Evolutionary conservation across 1,140 invertebrate genomes (phyloP), one percentile per base, ranked within the genome.

Genomic region (Camponotus pennsylvanicus): DNA sequence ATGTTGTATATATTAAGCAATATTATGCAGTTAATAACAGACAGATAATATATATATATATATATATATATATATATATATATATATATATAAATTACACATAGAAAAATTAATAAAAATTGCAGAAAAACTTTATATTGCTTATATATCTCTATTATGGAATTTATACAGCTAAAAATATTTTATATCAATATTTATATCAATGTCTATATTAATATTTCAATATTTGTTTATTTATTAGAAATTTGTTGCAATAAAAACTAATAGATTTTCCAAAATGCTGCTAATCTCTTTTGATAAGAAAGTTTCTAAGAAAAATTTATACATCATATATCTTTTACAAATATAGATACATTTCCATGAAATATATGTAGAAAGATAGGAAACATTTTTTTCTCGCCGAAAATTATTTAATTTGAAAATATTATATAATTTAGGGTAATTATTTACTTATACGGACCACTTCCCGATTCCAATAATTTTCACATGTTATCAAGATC

Each of bases 261-360:
- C 27, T 70, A 85, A 18, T 69, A 45, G 11, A 40, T 84, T 9
- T 13, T 66, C 13, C 15, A 86, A 66, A 83, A 66, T 63, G 34
- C 21, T 55, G 27, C 63, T 63, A 63, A 76, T 64, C 70, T 42
- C 37, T 18, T 66, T 27, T 7, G 4, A 67, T 13, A 70, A 11
- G 15, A 69, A 73, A 21, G 49, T 11, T n/a, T 67, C 7, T 55
- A 11, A 73, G 15, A 61, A 3, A 69, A 42, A 69, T 84, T 75
- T 86, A 34, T 70, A 86, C 6, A 86, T 18, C 37, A 59, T 32
- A 37, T 67, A 32, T 57, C 9, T 69, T 75, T 88, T 73, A 78
- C 37, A 79, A 69, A 34, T 85, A 79, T 73, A 85, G 49, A 52
- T 11, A 69, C 5, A 13, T 63, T 34, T 76, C 4, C n/a, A 61